Conservation (phyloP, 2,888 invertebrate genomes). For the Oscheius sp. region DNA sequence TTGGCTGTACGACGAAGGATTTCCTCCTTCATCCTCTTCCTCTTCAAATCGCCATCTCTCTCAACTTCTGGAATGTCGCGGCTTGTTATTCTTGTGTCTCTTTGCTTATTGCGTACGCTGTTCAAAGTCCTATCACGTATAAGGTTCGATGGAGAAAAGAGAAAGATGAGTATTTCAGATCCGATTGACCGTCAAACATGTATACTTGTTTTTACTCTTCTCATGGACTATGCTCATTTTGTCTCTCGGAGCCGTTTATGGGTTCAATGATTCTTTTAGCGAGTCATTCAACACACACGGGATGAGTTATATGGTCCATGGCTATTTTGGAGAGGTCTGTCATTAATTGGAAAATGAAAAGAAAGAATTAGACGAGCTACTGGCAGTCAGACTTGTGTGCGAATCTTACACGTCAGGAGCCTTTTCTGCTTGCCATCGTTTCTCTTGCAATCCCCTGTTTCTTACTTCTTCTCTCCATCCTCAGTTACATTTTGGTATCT, state of each 20-base stretch:
- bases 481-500: conserved; percentile 18
- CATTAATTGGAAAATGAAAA: neutral
- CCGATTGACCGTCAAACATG: conserved; percentile 9
- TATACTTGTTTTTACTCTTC: neutral
- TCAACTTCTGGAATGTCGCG: conserved; percentile 55
- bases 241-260: conserved; percentile 7
- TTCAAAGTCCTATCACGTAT: conserved; percentile 50
- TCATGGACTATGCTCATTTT: conserved; percentile 11
- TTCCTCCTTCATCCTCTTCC: conserved; percentile 23
- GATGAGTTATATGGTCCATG: conserved; percentile 30
- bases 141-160: conserved; percentile 42
- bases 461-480: conserved; percentile 1
- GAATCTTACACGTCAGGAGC: conserved; percentile 3
- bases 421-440: conserved; percentile 12
- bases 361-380: neutral
- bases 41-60: conserved; percentile 42
- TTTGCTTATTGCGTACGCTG: conserved; percentile 54
- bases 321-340: conserved; percentile 9
- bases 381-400: conserved; percentile 20
- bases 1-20: conserved; percentile 19
- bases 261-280: neutral
- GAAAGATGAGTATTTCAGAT: conserved; percentile 1
- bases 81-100: conserved; percentile 53
- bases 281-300: conserved; percentile 26
- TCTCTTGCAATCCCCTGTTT: conserved; percentile 20